Conservation (phyloP, 1,140 invertebrate species). For the Leptonema lineaticorne region DNA sequence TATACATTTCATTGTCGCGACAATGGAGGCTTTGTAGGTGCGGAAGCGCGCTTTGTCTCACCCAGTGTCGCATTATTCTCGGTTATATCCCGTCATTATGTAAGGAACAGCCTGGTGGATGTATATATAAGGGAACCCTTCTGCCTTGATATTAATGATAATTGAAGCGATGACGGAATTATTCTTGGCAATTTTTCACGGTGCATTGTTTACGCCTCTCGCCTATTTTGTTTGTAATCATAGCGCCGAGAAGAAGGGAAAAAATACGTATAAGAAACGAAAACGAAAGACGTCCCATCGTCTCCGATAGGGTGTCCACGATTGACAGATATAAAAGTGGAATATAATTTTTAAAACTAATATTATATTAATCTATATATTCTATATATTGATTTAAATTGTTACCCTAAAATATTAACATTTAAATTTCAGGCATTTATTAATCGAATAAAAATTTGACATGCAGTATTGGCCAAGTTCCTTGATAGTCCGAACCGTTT, state of each 20-base stretch:
- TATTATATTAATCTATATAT: too few relatives aligned
- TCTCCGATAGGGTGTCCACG: too few relatives aligned
- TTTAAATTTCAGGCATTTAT: too few relatives aligned
- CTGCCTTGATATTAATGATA: conserved; percentile 39
- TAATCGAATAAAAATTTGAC: too few relatives aligned
- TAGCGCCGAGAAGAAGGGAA: neutral
- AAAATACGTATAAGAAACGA: neutral
- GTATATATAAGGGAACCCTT: conserved; percentile 33
- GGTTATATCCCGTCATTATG: conserved; percentile 35
- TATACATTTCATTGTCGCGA: conserved; percentile 35
- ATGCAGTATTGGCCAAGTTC: too few relatives aligned
- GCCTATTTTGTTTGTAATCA: conserved; percentile 28
- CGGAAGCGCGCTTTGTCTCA: conserved; percentile 35
- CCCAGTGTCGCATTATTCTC: conserved; percentile 33
- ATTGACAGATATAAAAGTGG: too few relatives aligned
- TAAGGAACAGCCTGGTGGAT: conserved; percentile 15
- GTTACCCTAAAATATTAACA: too few relatives aligned
- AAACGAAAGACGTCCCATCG: neutral
- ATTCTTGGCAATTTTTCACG: conserved; percentile 40
- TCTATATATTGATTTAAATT: too few relatives aligned
- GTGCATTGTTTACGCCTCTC: conserved; percentile 37
- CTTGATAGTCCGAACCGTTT: too few relatives aligned
- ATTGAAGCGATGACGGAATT: conserved; percentile 42
- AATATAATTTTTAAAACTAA: neutral
- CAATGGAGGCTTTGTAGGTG: conserved; percentile 36